A percentile compares a stretch with the other conserved stretches of the same genome.
Conservation (phyloP, 1,140 invertebrate genomes). For the Carposina sasakii region DNA sequence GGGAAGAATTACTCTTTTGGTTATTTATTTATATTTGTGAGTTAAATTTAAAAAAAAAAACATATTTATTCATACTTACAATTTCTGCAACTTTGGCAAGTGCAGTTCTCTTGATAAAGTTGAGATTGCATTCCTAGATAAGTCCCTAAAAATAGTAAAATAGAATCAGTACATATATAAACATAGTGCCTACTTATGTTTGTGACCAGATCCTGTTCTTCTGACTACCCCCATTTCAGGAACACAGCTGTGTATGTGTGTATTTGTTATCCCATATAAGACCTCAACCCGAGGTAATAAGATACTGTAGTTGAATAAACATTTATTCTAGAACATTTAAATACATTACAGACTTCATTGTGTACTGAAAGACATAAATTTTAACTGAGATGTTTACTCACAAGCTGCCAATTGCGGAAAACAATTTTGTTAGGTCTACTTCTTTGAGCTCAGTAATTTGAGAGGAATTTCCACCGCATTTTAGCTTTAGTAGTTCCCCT, state of each 20-base stretch:
- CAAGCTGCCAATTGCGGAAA: constrained; percentile 56
- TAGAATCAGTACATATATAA: constrained; percentile 11
- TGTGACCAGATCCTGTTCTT: neutral
- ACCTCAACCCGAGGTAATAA: neutral
- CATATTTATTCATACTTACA: no score
- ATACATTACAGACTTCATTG: neutral
- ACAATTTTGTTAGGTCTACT: constrained; percentile 57
- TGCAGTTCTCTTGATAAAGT: constrained; percentile 60
- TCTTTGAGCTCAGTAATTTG: constrained; percentile 65
- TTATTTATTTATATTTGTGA: constrained; percentile 1
- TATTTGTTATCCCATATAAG: neutral
- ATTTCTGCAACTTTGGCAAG: constrained; percentile 62
- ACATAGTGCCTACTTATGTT: neutral
- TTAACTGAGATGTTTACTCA: constrained; percentile 48
- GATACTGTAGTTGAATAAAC: neutral
- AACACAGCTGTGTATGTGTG: neutral
- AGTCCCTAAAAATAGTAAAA: constrained; percentile 59
- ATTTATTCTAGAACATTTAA: neutral
- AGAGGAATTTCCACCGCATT: constrained; percentile 52
- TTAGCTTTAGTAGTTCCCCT: constrained; percentile 50
- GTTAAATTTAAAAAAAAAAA: constrained; percentile 6
- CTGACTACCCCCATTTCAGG: neutral
- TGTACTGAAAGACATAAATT: neutral
- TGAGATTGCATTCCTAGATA: constrained; percentile 65
- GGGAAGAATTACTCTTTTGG: neutral